A percentile compares a stretch with the other conserved stretches of the same genome.
Evolutionary conservation across 2,888 invertebrate genomes (phyloP).

Genomic region (Drosophila meridiana): DNA sequence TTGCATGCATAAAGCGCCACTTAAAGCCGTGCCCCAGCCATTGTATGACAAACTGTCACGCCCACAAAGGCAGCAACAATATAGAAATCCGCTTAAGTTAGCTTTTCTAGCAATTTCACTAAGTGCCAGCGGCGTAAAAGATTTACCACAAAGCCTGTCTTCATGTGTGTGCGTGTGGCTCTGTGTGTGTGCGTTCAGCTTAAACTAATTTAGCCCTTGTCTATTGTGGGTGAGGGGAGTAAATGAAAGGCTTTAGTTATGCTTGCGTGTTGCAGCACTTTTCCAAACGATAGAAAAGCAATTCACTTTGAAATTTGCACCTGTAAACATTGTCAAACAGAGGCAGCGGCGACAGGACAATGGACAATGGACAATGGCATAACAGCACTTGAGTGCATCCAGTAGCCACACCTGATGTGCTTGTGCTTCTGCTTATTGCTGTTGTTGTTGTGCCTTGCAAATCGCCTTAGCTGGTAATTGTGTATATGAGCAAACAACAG

Average conservation of each 20-base stretch:
- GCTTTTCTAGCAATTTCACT: constrained; percentile 66
- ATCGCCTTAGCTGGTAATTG: constrained; percentile 80
- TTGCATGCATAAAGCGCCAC: constrained; percentile 50
- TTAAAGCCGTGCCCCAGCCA: constrained; percentile 52
- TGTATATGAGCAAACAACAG: constrained; percentile 72
- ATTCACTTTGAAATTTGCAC: constrained; percentile 82
- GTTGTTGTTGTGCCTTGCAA: constrained; percentile 51
- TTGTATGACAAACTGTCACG: constrained; percentile 57
- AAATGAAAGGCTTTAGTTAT: constrained; percentile 57
- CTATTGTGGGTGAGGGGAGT: constrained; percentile 2
- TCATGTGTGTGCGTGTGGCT: constrained; percentile 6
- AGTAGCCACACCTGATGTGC: constrained; percentile 62
- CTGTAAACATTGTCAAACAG: constrained; percentile 79
- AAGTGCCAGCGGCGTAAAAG: constrained; percentile 62
- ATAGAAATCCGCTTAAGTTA: constrained; percentile 66
- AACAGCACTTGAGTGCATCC: constrained; percentile 69
- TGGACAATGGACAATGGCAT: constrained; percentile 73
- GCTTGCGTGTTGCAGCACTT: constrained; percentile 76
- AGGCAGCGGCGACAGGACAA: constrained; percentile 39
- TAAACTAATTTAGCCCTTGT: constrained; percentile 67
- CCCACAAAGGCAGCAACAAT: constrained; percentile 51
- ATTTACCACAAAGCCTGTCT: constrained; percentile 38
- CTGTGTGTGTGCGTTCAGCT: constrained; percentile 15
- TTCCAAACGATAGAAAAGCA: constrained; percentile 81
- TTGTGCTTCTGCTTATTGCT: constrained; percentile 7